Evolutionary conservation across 1,140 invertebrate species (phyloP).

Genomic region (Drosophila subobscura): DNA sequence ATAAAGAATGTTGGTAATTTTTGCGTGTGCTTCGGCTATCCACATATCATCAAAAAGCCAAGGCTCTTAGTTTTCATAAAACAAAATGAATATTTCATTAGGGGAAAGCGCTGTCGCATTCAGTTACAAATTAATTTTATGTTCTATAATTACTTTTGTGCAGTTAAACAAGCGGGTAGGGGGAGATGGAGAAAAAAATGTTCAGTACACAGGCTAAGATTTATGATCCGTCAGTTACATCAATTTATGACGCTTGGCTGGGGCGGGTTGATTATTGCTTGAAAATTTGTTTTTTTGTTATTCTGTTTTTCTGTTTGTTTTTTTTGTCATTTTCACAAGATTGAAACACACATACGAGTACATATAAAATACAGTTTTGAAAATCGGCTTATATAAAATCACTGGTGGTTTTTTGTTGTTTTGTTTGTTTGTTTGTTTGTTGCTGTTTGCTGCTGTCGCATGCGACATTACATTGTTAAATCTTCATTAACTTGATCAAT

Average conservation of each 20-base stretch:
- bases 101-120: conserved; percentile 32
- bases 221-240: conserved; percentile 37
- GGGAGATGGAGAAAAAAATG: background rate
- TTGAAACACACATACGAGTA: conserved; percentile 37
- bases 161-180: conserved; percentile 9
- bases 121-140: conserved; percentile 8
- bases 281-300: background rate
- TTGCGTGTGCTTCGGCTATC: conserved; percentile 17
- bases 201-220: conserved; percentile 19
- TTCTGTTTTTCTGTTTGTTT: too few species aligned
- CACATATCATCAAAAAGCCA: conserved; percentile 18
- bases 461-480: conserved; percentile 42
- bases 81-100: conserved; percentile 25
- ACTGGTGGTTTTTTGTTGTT: conserved; percentile 68
- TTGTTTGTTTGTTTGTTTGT: conserved; percentile 42
- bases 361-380: conserved; percentile 60
- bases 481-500: conserved; percentile 54
- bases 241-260: conserved; percentile 41
- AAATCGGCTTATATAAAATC: conserved; percentile 77
- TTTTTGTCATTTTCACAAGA: conserved; percentile 31
- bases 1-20: conserved; percentile 41
- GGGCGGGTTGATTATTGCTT: conserved; percentile 37
- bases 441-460: conserved; percentile 32
- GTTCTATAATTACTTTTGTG: conserved; percentile 43
- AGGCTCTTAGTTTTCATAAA: conserved; percentile 34